Conservation (phyloP, 2,113 vertebrate species). For the Oplegnathus fasciatus region DNA sequence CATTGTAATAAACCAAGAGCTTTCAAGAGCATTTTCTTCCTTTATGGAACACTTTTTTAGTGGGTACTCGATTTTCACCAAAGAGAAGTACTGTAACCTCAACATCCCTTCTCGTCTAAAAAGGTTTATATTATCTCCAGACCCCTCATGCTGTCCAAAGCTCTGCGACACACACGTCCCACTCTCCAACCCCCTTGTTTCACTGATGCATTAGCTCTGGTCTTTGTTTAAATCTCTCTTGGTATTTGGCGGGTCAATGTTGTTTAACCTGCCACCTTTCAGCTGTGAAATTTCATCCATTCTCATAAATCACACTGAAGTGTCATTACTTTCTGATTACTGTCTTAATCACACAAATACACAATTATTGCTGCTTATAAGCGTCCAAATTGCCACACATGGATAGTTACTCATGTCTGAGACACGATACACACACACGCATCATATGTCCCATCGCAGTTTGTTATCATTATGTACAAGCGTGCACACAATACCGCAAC, state of each 20-base stretch:
- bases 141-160: not conserved
- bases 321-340: constrained; percentile 77
- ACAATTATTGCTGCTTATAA: constrained; percentile 61
- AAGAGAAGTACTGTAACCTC: constrained; percentile 3
- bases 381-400: constrained; percentile 49
- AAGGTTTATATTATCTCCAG: constrained; percentile 44
- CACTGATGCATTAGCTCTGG: constrained; percentile 47
- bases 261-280: constrained; percentile 69
- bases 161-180: constrained; percentile 6
- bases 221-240: constrained; percentile 68
- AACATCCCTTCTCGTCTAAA: constrained; percentile 6
- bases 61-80: constrained; percentile 1
- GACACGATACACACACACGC: constrained; percentile 6
- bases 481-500: constrained; percentile 2
- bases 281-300: constrained; percentile 57
- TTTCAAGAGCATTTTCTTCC: not conserved
- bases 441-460: constrained; percentile 30
- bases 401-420: constrained; percentile 35
- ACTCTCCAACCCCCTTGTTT: constrained; percentile 20
- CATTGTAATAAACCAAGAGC: constrained; percentile 44
- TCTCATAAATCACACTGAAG: constrained; percentile 73
- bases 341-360: constrained; percentile 68
- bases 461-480: constrained; percentile 18
- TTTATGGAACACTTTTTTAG: not conserved
- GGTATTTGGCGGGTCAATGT: constrained; percentile 64